Evolutionary conservation across 53 echinoderm and acorn worm genomes (phyloP).

Genomic region (Holothuria leucospilota): DNA sequence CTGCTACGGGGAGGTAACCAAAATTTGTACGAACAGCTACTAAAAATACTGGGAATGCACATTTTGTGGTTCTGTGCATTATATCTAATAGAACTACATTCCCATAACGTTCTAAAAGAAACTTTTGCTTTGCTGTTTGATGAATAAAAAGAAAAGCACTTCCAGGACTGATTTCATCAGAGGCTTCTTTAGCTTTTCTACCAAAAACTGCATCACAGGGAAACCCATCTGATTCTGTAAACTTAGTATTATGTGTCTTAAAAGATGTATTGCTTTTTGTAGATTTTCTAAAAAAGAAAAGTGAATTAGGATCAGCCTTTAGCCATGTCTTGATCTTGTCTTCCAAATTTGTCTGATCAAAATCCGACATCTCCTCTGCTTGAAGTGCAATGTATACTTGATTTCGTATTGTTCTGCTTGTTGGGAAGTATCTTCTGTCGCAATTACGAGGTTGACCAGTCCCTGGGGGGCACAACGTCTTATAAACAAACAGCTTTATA

Average conservation of each 20-base stretch:
- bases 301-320: not conserved
- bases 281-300: not conserved
- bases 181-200: slow-evolving; percentile 13
- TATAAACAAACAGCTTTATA: not conserved
- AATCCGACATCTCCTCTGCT: not conserved
- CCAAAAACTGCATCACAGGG: not conserved
- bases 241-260: not conserved
- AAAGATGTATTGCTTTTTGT: not conserved
- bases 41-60: slow-evolving; percentile 52
- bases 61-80: slow-evolving; percentile 43
- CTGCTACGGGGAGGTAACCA: slow-evolving; percentile 28
- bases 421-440: slow-evolving; percentile 6
- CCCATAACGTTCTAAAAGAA: not conserved
- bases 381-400: not conserved
- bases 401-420: not conserved
- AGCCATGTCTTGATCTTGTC: not conserved
- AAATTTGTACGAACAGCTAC: slow-evolving; percentile 54
- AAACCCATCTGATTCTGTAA: not conserved
- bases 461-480: not conserved
- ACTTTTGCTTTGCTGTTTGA: not conserved
- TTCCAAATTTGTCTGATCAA: slow-evolving; percentile 13
- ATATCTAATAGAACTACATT: slow-evolving; percentile 28
- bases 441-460: not conserved
- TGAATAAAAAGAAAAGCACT: not conserved
- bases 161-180: not conserved